These are phyloP conservation scores for Cyprinodon brontotheroides DNA, from an alignment of 2,113 vertebrate species.

Conservation along the genomic window DNA sequence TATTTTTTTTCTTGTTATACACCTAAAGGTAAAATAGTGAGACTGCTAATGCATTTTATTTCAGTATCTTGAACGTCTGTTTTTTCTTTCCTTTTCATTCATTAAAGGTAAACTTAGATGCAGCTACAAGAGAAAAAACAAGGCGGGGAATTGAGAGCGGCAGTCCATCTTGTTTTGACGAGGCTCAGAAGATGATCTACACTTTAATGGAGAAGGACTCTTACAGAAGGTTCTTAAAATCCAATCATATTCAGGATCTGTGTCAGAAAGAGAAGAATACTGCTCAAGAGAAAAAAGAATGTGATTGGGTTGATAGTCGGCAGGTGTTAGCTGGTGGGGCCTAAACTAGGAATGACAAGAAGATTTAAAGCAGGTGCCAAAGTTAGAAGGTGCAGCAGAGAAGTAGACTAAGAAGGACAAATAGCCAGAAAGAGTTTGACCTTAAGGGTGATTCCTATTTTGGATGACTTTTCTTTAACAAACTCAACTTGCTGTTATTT, in stretches of 20 bases:
- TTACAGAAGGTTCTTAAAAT: conserved; percentile 80
- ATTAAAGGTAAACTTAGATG: conserved; percentile 80
- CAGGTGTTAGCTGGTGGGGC: conserved; percentile 26
- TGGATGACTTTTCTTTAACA: background rate
- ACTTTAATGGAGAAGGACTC: conserved; percentile 84
- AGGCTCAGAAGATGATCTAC: conserved; percentile 81
- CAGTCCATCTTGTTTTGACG: conserved; percentile 68
- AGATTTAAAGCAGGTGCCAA: conserved; percentile 25
- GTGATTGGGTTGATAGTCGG: background rate
- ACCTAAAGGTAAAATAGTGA: background rate
- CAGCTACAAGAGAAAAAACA: conserved; percentile 72
- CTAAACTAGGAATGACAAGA: conserved; percentile 9
- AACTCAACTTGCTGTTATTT: conserved; percentile 9
- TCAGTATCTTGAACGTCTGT: background rate
- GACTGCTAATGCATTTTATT: background rate
- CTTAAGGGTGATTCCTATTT: conserved; percentile 17
- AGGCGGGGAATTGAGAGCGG: conserved; percentile 62
- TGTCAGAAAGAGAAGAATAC: background rate
- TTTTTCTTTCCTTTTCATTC: background rate
- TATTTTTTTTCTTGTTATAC: background rate
- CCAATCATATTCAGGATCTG: conserved; percentile 70
- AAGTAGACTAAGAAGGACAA: background rate
- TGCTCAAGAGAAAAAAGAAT: conserved; percentile 30
- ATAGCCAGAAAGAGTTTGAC: background rate
- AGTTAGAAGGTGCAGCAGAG: conserved; percentile 1